phyloP scores from a whole-genome alignment of 2,113 vertebrate species.

The Amazona vittata region DNA sequence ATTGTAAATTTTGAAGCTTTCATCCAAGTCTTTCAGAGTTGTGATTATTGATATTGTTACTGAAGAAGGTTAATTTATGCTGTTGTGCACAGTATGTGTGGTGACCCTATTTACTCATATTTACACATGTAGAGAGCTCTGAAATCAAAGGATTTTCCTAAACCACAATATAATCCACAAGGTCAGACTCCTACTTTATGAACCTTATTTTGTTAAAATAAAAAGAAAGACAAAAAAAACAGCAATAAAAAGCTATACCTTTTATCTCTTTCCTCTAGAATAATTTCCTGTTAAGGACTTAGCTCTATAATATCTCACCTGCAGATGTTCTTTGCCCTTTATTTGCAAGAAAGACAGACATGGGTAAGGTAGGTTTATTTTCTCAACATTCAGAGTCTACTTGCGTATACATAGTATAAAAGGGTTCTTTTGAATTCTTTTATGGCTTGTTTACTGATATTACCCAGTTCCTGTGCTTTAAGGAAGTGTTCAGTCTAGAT shows the following conservation, averaged over 20 bases:
- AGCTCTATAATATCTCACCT: neutral
- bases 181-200: neutral
- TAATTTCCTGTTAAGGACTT: neutral
- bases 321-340: neutral
- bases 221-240: neutral
- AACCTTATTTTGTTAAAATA: neutral
- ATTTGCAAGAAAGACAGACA: neutral
- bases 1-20: neutral
- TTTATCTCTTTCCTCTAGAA: neutral
- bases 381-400: neutral
- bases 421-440: neutral
- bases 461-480: neutral
- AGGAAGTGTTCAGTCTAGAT: neutral
- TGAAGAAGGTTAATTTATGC: neutral
- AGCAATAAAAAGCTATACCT: neutral
- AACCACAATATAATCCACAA: neutral
- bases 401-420: accelerated
- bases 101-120: neutral
- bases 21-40: neutral
- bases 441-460: neutral
- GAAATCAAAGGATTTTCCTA: neutral
- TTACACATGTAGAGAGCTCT: accelerated
- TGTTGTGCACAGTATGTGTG: neutral
- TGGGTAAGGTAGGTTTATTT: neutral
- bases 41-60: neutral